Evolutionary conservation across 1,140 invertebrate genomes (phyloP), one percentile per base, ranked within the genome.

Genomic region (Sycophila sp.): DNA sequence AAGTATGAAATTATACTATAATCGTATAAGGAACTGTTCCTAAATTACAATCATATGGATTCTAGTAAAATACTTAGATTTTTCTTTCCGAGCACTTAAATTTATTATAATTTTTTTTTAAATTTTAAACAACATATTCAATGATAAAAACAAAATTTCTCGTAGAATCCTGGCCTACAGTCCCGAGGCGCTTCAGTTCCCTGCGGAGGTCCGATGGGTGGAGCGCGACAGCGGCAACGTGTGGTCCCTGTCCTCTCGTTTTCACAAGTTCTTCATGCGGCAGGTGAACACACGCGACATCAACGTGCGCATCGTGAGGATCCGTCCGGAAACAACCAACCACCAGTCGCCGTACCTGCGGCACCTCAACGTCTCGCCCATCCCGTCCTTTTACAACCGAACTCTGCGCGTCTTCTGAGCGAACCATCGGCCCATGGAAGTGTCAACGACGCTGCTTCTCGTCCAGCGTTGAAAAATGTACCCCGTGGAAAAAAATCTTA

Each of bases 221-320:
- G 87, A 88, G 40, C 85, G 88, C 1, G 92, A 94, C 78, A 87
- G 88, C 8, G 89, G 90, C 4, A 88, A 88, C 17, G 79, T 94
- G 6, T 95, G 93, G 91, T 81, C 89, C 0, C 80, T 94, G 2
- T 89, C 90, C 1, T 90, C 91, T 0, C 88, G 91, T 60, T 93
- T 94, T 83, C 93, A 95, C 73, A 93, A 92, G 65, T 94, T 90
- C 85, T 94, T 94, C 85, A 81, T 88, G 30, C 88, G 88, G 73
- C 88, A 89, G 49, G 82, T 92, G 2, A 87, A 88, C 73, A 67
- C 83, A 0, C 79, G 84, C 34, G 90, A 92, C 59, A 80, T 88
- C 3, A 93, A 93, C 76, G 85, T 92, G 30, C 85, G 91, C 38
- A 86, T 93, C 13, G 78, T 92, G 56, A 85, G 89, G 36, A 80